Evolutionary conservation across 2,888 invertebrate species (phyloP), one percentile per base, ranked within the genome.

Genomic region (Chrysopilus asiliformis): DNA sequence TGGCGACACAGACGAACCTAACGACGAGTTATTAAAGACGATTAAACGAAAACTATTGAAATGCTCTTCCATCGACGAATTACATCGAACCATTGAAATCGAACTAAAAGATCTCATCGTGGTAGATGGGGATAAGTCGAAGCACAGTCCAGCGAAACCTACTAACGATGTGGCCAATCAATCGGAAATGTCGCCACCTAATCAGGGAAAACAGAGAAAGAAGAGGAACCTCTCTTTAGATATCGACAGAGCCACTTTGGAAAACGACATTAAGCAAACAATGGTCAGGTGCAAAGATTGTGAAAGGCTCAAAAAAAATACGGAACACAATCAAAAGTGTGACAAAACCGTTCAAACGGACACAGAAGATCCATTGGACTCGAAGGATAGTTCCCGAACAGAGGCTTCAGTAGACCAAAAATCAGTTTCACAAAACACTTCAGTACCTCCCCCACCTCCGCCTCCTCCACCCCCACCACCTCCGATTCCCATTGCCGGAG

Each of bases 391-490:
- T n/a, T n/a, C n/a, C n/a, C n/a, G n/a, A n/a, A n/a, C n/a, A n/a
- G n/a, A n/a, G n/a, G n/a, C n/a, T n/a, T n/a, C n/a, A n/a, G n/a
- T n/a, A n/a, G n/a, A n/a, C n/a, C n/a, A n/a, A n/a, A n/a, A n/a
- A n/a, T n/a, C n/a, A n/a, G n/a, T n/a, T n/a, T n/a, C n/a, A n/a
- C 57, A 4, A 51, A 7, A 22, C 7, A 7, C 22, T 18, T 13
- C 19, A 19, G 34, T 34, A 4, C 53, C 53, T 39, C 47, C 40
- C 39, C 49, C 46, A 1, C 64, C 65, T n/a, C n/a, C n/a, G 0
- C 61, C 62, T 2, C 58, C 60, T 19, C 65, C 66, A 15, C 46
- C 38, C 41, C 60, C 59, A 15, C 39, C 44, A 9, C 18, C 25
- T 15, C 28, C 42, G 4, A 47, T 49, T n/a, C 26, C 31, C n/a